Conservation (phyloP, 92 coral and sea anemone genomes). For the Zoanthus sociatus region DNA sequence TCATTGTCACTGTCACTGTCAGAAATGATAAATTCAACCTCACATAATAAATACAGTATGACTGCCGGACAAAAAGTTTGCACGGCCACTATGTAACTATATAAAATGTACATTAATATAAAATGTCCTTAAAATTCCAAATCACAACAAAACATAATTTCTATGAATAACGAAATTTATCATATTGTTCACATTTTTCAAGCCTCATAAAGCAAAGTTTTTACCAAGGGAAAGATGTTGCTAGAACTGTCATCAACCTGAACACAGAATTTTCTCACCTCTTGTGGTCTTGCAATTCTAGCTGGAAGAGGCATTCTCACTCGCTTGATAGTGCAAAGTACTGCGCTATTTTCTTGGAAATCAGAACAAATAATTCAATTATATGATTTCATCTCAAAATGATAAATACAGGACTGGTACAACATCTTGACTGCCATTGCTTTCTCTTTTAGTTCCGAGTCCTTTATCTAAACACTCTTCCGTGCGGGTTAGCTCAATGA, state of each 20-base stretch:
- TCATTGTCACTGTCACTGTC: too few relatives aligned
- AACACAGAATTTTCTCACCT: constrained; percentile 7
- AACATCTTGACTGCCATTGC: constrained; percentile 29
- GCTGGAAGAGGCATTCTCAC: constrained; percentile 40
- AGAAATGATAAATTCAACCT: too few relatives aligned
- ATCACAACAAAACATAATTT: too few relatives aligned
- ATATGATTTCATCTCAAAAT: background rate
- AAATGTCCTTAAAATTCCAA: too few relatives aligned
- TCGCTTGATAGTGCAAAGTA: background rate
- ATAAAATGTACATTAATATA: too few relatives aligned
- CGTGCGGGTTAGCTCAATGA: background rate
- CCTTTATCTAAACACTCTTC: background rate
- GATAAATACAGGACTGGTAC: background rate
- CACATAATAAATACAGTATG: too few relatives aligned
- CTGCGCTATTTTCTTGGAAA: background rate
- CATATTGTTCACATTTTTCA: background rate
- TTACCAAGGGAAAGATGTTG: background rate
- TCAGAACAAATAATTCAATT: background rate
- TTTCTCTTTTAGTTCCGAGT: constrained; percentile 1
- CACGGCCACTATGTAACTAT: too few relatives aligned
- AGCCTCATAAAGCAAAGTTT: background rate
- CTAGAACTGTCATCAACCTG: background rate
- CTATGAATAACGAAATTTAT: background rate
- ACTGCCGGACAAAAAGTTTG: too few relatives aligned
- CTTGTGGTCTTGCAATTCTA: constrained; percentile 47